phyloP scores from a whole-genome alignment of 2,888 invertebrate species.

The Odontocolon sp. region DNA sequence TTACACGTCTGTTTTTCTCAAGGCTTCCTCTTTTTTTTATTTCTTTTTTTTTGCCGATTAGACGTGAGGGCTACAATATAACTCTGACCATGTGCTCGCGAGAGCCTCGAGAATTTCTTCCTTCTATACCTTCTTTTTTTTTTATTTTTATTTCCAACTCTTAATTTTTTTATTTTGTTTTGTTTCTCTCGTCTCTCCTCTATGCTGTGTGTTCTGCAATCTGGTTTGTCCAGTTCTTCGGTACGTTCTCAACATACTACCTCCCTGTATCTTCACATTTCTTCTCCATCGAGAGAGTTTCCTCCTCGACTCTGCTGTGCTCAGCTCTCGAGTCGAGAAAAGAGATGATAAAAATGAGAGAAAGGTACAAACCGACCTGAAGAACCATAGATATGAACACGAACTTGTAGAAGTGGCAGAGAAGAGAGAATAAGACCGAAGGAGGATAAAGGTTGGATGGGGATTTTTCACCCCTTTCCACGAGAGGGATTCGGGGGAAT shows the following conservation, averaged over 20 bases:
- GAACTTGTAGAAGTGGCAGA: constrained; percentile 27
- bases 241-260: constrained; percentile 56
- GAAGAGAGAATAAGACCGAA: constrained; percentile 15
- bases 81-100: constrained; percentile 26
- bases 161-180: constrained; percentile 9
- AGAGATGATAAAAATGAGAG: constrained; percentile 23
- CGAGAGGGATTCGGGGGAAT: constrained; percentile 21
- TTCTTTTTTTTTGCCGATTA: constrained; percentile 68
- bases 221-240: constrained; percentile 64
- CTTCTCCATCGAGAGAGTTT: constrained; percentile 42
- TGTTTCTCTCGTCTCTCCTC: constrained; percentile 24
- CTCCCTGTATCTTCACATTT: constrained; percentile 45
- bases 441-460: neutral
- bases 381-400: constrained; percentile 37
- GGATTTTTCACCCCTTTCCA: too few relatives aligned
- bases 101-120: constrained; percentile 48
- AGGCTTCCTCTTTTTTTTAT: constrained; percentile 57
- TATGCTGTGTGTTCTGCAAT: constrained; percentile 54
- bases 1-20: too few relatives aligned
- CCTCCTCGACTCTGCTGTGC: constrained; percentile 32
- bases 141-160: constrained; percentile 3
- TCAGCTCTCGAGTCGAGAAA: constrained; percentile 35
- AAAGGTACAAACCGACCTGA: constrained; percentile 29
- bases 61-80: constrained; percentile 38
- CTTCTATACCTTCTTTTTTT: constrained; percentile 2